Conservation (phyloP, 1,140 invertebrate species). For the Bombus haemorrhoidalis region DNA sequence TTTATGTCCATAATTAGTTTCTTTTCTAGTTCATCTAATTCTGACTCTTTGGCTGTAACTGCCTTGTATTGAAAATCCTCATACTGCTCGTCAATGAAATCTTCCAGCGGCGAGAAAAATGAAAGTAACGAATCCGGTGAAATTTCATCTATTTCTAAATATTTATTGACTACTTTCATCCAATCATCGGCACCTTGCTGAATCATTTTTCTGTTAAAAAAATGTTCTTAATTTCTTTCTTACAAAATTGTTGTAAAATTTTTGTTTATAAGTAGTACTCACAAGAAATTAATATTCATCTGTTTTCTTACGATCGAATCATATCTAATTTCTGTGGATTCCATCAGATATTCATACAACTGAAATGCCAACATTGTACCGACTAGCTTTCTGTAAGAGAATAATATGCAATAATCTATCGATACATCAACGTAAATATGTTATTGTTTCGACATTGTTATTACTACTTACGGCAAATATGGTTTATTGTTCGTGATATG, state of each 20-base stretch:
- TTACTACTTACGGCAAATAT: constrained; percentile 82
- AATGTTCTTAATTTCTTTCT: not conserved
- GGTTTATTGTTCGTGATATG: constrained; percentile 84
- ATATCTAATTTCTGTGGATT: constrained; percentile 73
- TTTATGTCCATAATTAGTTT: constrained; percentile 55
- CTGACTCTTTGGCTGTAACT: constrained; percentile 58
- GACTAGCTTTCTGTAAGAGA: constrained; percentile 79
- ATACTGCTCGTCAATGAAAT: constrained; percentile 69
- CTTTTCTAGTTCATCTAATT: constrained; percentile 64
- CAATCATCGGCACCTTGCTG: constrained; percentile 65
- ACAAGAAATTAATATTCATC: constrained; percentile 64
- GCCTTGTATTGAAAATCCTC: constrained; percentile 52
- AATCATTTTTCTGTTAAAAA: constrained; percentile 71
- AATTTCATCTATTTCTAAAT: constrained; percentile 69
- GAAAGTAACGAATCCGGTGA: constrained; percentile 55
- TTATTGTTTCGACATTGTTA: not conserved
- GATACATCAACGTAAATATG: not conserved
- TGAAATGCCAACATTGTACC: constrained; percentile 81
- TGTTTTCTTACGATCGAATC: constrained; percentile 65
- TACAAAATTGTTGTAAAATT: constrained; percentile 1
- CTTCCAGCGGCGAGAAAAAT: constrained; percentile 72
- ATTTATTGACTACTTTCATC: constrained; percentile 62
- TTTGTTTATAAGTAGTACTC: constrained; percentile 18
- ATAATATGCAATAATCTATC: too few species aligned
- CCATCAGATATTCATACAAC: constrained; percentile 76